phyloP scores from a whole-genome alignment of 1,140 invertebrate species.

The Harpegnathos saltator region DNA sequence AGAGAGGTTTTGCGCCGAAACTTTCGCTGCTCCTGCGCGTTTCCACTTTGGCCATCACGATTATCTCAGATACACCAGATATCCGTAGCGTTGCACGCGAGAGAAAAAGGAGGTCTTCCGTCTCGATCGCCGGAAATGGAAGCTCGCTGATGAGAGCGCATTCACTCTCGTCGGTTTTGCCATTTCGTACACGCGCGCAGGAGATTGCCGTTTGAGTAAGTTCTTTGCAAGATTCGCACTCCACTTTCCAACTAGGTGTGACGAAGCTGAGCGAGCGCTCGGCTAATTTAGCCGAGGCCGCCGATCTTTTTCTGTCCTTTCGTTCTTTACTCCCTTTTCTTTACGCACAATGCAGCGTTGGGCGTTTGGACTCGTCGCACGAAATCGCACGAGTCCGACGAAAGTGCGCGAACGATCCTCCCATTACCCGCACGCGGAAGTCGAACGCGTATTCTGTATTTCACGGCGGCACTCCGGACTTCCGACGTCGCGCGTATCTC shows the following conservation, averaged over 20 bases:
- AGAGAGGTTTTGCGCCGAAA: not conserved
- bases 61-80: not conserved
- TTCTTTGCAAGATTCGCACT: not conserved
- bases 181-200: not conserved
- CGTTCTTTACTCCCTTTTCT: too few species aligned
- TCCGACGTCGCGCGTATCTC: slow-evolving; percentile 9
- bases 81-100: too few species aligned
- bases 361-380: too few species aligned
- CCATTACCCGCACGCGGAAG: not conserved
- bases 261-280: not conserved
- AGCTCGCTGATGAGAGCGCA: not conserved
- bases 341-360: not conserved
- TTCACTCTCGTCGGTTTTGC: not conserved
- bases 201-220: not conserved
- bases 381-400: too few species aligned
- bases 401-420: slow-evolving; percentile 9
- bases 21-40: not conserved
- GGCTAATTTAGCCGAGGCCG: too few species aligned
- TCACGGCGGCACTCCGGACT: slow-evolving; percentile 19
- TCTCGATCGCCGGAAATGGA: not conserved
- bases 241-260: slow-evolving; percentile 2
- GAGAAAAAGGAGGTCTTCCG: not conserved
- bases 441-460: too few species aligned
- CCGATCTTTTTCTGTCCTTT: too few species aligned
- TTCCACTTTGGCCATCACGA: not conserved